phyloP scores from a whole-genome alignment of 2,888 invertebrate genomes.

The Lampropteryx suffumata region DNA sequence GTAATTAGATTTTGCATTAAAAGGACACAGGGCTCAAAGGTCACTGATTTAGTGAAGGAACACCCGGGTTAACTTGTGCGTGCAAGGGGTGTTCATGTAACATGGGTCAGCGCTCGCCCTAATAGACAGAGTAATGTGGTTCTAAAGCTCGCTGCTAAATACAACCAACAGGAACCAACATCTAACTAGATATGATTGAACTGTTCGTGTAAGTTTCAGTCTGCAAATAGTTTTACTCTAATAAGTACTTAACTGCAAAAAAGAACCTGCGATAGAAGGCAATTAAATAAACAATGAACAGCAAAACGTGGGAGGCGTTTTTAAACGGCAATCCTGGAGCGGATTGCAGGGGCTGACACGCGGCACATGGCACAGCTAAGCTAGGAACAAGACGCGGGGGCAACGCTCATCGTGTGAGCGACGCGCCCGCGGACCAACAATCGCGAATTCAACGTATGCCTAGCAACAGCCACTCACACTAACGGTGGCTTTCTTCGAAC shows the following conservation, averaged over 20 bases:
- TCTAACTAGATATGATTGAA: too few relatives aligned
- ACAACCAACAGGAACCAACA: conserved; percentile 6
- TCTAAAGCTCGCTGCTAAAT: conserved; percentile 31
- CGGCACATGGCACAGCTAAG: conserved; percentile 23
- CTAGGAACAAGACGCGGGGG: conserved; percentile 54
- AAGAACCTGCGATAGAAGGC: conserved; percentile 32
- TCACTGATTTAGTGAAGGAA: conserved; percentile 59
- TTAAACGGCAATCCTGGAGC: conserved; percentile 44
- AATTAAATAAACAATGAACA: conserved; percentile 50
- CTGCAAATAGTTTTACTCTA: conserved; percentile 2
- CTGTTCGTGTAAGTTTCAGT: too few relatives aligned
- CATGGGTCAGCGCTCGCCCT: conserved; percentile 69
- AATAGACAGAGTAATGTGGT: conserved; percentile 51
- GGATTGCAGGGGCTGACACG: conserved; percentile 18
- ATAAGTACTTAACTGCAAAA: conserved; percentile 28
- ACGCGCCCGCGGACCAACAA: conserved; percentile 69
- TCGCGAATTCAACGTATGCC: conserved; percentile 76
- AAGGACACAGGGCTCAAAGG: conserved; percentile 53
- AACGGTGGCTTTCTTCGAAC: conserved; percentile 64
- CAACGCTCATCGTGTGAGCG: conserved; percentile 81
- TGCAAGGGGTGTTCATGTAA: conserved; percentile 55
- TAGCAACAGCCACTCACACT: conserved; percentile 75
- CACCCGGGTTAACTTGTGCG: conserved; percentile 44
- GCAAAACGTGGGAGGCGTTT: conserved; percentile 55
- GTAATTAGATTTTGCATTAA: conserved; percentile 51